phyloP scores from a whole-genome alignment of 2,888 invertebrate genomes.

The Tetranychus piercei region DNA sequence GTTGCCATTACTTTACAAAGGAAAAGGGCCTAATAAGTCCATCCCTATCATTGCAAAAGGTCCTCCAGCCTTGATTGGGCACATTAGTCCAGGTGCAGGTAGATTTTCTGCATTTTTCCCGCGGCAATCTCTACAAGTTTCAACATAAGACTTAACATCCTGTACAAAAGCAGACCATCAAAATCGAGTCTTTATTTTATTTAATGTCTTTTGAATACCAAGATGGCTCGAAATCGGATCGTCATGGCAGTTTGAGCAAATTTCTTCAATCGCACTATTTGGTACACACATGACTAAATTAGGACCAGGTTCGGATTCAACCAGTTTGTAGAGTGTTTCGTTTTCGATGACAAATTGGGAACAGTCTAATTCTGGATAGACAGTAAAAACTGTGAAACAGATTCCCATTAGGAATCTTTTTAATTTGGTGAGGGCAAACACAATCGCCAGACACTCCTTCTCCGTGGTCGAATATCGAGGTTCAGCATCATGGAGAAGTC shows the following conservation, averaged over 20 bases:
- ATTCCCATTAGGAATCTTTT: no score
- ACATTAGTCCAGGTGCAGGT: not conserved
- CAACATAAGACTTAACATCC: not conserved
- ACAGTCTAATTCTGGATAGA: no score
- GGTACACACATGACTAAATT: no score
- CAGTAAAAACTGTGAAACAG: no score
- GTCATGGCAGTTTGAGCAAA: no score
- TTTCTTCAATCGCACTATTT: no score
- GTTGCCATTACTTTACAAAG: constrained; percentile 19
- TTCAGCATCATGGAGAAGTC: not conserved
- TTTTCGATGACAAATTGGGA: no score
- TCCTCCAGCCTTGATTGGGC: not conserved
- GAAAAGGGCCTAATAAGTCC: constrained; percentile 24
- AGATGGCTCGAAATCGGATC: constrained; percentile 10
- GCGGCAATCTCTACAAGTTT: constrained; percentile 2
- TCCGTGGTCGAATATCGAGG: constrained; percentile 12
- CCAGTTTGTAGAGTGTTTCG: no score
- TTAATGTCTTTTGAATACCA: not conserved
- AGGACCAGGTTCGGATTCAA: no score
- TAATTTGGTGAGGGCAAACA: not conserved
- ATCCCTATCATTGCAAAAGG: no score
- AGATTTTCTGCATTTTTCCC: not conserved
- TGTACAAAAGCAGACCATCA: not conserved
- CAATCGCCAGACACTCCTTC: constrained; percentile 8
- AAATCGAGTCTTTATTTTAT: not conserved